A percentile compares a stretch with the other conserved stretches of the same genome.
phyloP scores from a whole-genome alignment of 2,113 vertebrate species.

The Gymnogyps californianus region DNA sequence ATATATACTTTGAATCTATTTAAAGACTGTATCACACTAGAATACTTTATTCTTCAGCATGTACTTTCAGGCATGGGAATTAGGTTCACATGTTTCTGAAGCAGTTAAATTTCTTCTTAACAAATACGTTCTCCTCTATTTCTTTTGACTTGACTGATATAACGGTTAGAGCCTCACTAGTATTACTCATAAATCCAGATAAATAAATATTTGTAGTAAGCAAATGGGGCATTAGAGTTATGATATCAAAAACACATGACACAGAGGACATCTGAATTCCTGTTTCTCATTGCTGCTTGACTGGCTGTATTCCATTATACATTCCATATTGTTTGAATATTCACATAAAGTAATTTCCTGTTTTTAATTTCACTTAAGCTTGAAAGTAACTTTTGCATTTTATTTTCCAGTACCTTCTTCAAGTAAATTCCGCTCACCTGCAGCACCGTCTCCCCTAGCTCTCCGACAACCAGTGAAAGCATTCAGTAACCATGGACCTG shows the following conservation, averaged over 20 bases:
- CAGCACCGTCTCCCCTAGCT: slow-evolving; percentile 88
- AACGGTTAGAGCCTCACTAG: not conserved
- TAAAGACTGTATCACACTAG: not conserved
- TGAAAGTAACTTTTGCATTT: not conserved
- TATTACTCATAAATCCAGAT: not conserved
- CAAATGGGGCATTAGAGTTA: not conserved
- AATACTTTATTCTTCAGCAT: not conserved
- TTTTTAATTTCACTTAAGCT: not conserved
- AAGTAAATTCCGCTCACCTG: slow-evolving; percentile 91
- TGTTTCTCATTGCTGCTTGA: slow-evolving; percentile 66
- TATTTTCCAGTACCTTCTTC: slow-evolving; percentile 88
- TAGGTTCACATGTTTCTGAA: not conserved
- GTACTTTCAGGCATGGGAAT: not conserved
- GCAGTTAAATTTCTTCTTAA: not conserved
- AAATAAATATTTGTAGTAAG: not conserved
- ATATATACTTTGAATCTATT: not conserved
- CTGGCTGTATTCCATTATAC: slow-evolving; percentile 47
- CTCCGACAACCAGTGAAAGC: slow-evolving; percentile 94
- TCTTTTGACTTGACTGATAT: not conserved
- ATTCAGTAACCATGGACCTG: slow-evolving; percentile 80
- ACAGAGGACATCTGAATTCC: slow-evolving; percentile 54
- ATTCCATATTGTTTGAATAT: slow-evolving; percentile 30
- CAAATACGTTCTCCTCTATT: not conserved
- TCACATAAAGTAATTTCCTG: not conserved
- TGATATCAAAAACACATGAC: not conserved